Conservation (phyloP, 2,113 vertebrate genomes). For the Eurypyga helias region DNA sequence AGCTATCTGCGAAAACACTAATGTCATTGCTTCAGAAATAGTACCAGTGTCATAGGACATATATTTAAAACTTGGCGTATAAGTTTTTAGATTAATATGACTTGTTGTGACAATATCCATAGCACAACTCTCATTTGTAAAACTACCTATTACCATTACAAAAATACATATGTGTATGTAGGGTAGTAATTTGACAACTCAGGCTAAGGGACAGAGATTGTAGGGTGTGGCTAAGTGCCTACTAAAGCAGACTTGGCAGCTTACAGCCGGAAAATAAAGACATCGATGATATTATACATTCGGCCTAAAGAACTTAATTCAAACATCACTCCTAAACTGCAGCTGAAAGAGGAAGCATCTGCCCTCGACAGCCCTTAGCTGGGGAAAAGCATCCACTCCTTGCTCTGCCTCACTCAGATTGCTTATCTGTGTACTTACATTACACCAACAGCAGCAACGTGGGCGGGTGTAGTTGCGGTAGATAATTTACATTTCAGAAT, state of each 20-base stretch:
- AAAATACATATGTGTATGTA: not conserved
- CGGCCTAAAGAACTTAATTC: not conserved
- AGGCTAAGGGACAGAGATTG: not conserved
- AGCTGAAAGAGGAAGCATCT: not conserved
- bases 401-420: not conserved
- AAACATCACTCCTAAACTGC: not conserved
- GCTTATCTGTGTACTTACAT: not conserved
- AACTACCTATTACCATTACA: not conserved
- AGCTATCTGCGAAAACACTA: conserved; percentile 3
- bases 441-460: not conserved
- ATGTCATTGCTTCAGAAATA: conserved; percentile 51
- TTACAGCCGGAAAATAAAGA: not conserved
- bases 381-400: not conserved
- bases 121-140: not conserved
- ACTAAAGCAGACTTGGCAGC: not conserved
- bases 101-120: not conserved
- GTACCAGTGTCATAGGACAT: not conserved
- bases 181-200: not conserved
- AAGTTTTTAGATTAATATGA: conserved; percentile 47
- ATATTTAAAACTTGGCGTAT: not conserved
- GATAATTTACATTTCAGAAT: not conserved
- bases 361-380: not conserved
- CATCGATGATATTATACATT: not conserved
- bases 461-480: accelerated
- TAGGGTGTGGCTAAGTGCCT: not conserved